phyloP scores from a whole-genome alignment of 92 coral and sea anemone species.

The Desmophyllum pertusum region DNA sequence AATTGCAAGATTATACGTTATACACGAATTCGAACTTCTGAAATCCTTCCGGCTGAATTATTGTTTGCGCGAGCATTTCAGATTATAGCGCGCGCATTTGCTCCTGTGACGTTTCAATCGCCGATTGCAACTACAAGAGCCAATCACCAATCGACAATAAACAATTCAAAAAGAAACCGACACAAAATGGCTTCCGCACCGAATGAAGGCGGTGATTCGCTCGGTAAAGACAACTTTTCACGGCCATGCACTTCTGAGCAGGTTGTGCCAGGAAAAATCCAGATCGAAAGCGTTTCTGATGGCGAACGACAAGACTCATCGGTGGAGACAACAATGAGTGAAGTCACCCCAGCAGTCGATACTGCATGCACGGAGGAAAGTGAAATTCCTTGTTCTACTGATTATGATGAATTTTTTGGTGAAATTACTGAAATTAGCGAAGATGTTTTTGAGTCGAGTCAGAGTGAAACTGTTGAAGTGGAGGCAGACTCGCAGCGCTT shows the following conservation, averaged over 20 bases:
- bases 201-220: background rate
- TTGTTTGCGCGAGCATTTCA: background rate
- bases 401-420: background rate
- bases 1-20: background rate
- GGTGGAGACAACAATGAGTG: background rate
- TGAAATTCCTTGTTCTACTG: background rate
- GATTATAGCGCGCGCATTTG: constrained; percentile 3
- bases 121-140: constrained; percentile 2
- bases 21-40: too few relatives aligned
- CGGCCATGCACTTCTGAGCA: constrained; percentile 9
- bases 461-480: background rate
- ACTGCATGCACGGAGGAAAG: background rate
- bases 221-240: background rate
- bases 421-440: background rate
- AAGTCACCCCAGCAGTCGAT: background rate
- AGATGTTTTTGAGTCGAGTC: background rate
- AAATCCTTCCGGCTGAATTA: too few relatives aligned
- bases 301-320: background rate
- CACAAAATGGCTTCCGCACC: background rate
- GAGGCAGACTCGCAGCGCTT: background rate
- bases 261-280: background rate
- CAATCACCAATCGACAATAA: constrained; percentile 6
- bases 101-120: constrained; percentile 17
- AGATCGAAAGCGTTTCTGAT: background rate
- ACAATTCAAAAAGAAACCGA: background rate